Percentiles rank a stretch among this genome's conserved stretches.
Conservation (phyloP, 2,113 vertebrate species). For the Apistogramma diplotaenia region DNA sequence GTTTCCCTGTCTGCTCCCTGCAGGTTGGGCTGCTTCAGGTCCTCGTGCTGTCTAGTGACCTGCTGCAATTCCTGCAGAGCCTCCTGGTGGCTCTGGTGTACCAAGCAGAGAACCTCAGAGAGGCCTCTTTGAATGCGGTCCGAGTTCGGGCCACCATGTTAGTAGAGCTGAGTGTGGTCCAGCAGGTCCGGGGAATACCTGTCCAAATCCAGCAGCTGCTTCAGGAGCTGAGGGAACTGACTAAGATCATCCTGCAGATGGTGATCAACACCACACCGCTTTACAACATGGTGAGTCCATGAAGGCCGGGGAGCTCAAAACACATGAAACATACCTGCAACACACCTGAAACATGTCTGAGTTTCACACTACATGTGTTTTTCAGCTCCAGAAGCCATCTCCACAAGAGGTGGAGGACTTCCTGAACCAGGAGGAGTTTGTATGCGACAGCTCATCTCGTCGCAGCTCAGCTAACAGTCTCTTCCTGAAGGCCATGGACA, state of each 20-base stretch:
- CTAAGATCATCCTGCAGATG: constrained; percentile 69
- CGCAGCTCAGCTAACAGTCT: constrained; percentile 59
- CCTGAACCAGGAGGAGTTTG: constrained; percentile 60
- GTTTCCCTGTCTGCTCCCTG: not conserved
- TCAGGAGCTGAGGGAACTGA: constrained; percentile 58
- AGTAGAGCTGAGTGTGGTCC: constrained; percentile 37
- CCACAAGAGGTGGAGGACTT: constrained; percentile 68
- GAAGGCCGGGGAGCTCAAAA: not conserved
- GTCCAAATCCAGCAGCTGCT: constrained; percentile 44
- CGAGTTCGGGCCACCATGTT: constrained; percentile 5
- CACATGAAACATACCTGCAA: not conserved
- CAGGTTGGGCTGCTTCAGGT: constrained; percentile 61
- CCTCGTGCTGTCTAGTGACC: constrained; percentile 26
- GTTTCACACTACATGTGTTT: not conserved
- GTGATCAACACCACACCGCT: constrained; percentile 74
- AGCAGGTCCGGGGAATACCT: constrained; percentile 52
- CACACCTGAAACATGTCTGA: not conserved
- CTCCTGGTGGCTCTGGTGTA: constrained; percentile 52
- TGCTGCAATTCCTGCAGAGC: constrained; percentile 53
- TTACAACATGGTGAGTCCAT: constrained; percentile 67
- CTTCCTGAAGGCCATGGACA: constrained; percentile 73
- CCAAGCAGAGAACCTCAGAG: constrained; percentile 40
- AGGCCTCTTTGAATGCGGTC: constrained; percentile 13
- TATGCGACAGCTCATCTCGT: constrained; percentile 17
- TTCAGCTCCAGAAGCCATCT: constrained; percentile 63